phyloP scores from a whole-genome alignment of 2,888 invertebrate genomes.

The Sylvicola fuscatus region DNA sequence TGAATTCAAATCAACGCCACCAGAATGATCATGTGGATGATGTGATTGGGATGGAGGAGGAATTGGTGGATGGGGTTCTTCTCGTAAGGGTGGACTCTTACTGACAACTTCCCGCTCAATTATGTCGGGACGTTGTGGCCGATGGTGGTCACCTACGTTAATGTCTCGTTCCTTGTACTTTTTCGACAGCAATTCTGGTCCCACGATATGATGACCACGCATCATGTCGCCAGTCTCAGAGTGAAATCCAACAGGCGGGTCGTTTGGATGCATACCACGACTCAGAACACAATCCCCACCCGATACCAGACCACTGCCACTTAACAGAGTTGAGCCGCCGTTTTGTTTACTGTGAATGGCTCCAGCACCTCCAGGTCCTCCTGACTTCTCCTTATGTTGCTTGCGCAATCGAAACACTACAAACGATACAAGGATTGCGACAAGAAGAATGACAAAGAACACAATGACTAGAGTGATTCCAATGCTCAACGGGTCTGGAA shows the following conservation, averaged over 20 bases:
- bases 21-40: constrained; percentile 50
- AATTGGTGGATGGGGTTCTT: constrained; percentile 64
- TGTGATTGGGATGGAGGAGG: constrained; percentile 50
- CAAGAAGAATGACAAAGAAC: constrained; percentile 75
- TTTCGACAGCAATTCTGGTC: constrained; percentile 69
- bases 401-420: constrained; percentile 77
- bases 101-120: constrained; percentile 77
- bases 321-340: constrained; percentile 46
- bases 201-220: constrained; percentile 57
- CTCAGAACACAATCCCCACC: constrained; percentile 49
- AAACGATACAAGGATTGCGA: constrained; percentile 78
- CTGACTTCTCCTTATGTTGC: constrained; percentile 69
- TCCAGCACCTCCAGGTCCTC: constrained; percentile 28
- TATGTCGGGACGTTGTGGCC: constrained; percentile 80
- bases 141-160: constrained; percentile 44
- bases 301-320: constrained; percentile 42
- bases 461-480: constrained; percentile 86
- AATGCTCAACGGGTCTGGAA: constrained; percentile 73
- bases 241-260: constrained; percentile 46
- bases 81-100: constrained; percentile 58
- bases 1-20: constrained; percentile 51
- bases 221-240: constrained; percentile 53
- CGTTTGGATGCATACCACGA: constrained; percentile 45
- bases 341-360: constrained; percentile 61
- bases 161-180: constrained; percentile 78